Evolutionary conservation across 2,888 invertebrate species (phyloP), one percentile per base, ranked within the genome.

Genomic region (Falcaria lacertinaria): DNA sequence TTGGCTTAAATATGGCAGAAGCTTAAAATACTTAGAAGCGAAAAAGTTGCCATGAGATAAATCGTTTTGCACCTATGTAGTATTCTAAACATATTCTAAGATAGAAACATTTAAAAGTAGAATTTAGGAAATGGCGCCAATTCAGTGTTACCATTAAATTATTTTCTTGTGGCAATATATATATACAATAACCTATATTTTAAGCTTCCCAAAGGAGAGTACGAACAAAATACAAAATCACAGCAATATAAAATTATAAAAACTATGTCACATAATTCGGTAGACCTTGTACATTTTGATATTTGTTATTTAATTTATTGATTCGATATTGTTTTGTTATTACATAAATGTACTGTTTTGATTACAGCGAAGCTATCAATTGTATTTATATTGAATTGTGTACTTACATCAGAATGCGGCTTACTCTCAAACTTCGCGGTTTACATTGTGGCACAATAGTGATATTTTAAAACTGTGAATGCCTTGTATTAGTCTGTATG

Each of bases 401-500:
- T n/a, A n/a, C n/a, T 35, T 45, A 43, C 36, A 45, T 49, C 34
- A 54, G 45, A 45, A 32, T 47, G 52, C 11, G 42, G 49, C 47
- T 39, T 39, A 46, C 40, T 45, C 43, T 33, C 42, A 42, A 39
- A 11, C 39, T 40, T 38, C 37, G 48, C 34, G 38, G 16, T 43
- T 46, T 37, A 43, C 28, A 47, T 42, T 32, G 45, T 41, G 34
- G 47, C 52, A 49, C 49, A 47, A 44, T 68, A 62, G 66, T 67
- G 68, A 66, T 69, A 64, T 67, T 69, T 56, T 61, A 60, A 64
- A 69, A 59, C 64, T 73, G 69, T 73, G 65, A 75, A 72, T 62
- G 67, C 69, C 57, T 69, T 70, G 59, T 71, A 66, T 67, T 69
- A 66, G 64, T 59, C 52, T 67, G 63, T 70, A 64, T 67, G 69